Evolutionary conservation across 2,888 invertebrate species (phyloP).

Genomic region (Masnerella sp.): DNA sequence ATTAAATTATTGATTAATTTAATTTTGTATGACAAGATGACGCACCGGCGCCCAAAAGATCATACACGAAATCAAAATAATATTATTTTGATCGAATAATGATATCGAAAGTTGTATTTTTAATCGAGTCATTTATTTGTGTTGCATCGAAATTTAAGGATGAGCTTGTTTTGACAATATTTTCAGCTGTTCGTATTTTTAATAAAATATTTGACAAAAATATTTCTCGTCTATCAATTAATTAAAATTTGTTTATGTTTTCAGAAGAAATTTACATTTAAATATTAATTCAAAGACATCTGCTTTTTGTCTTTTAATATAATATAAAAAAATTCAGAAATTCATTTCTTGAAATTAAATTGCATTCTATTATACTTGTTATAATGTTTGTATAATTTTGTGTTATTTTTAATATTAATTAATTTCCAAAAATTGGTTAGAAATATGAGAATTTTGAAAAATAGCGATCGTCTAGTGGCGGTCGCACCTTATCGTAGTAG

Average conservation of each 20-base stretch:
- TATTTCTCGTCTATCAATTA: background rate
- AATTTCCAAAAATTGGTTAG: too few relatives aligned
- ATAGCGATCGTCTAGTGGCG: slow-evolving; percentile 15
- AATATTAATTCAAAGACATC: too few relatives aligned
- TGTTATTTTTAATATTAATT: too few relatives aligned
- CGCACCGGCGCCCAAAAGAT: slow-evolving; percentile 31
- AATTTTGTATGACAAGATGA: slow-evolving; percentile 41
- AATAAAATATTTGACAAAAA: slow-evolving; percentile 55
- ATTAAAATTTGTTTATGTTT: background rate
- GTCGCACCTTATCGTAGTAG: slow-evolving; percentile 26
- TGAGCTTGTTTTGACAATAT: slow-evolving; percentile 59
- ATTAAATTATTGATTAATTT: slow-evolving; percentile 55
- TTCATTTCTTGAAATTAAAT: too few relatives aligned
- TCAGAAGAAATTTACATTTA: too few relatives aligned
- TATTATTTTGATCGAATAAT: slow-evolving; percentile 47
- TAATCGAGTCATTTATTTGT: slow-evolving; percentile 54
- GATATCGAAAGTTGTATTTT: slow-evolving; percentile 57
- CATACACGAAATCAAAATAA: slow-evolving; percentile 49
- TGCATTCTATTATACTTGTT: too few relatives aligned
- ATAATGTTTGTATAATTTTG: too few relatives aligned
- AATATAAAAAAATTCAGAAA: too few relatives aligned
- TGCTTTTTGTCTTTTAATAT: too few relatives aligned
- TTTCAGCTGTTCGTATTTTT: slow-evolving; percentile 59
- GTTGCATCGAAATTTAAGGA: slow-evolving; percentile 54
- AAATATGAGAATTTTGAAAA: too few relatives aligned